Evolutionary conservation across 1,140 invertebrate species (phyloP), one percentile per base, ranked within the genome.

Genomic region (Dendroctonus valens): DNA sequence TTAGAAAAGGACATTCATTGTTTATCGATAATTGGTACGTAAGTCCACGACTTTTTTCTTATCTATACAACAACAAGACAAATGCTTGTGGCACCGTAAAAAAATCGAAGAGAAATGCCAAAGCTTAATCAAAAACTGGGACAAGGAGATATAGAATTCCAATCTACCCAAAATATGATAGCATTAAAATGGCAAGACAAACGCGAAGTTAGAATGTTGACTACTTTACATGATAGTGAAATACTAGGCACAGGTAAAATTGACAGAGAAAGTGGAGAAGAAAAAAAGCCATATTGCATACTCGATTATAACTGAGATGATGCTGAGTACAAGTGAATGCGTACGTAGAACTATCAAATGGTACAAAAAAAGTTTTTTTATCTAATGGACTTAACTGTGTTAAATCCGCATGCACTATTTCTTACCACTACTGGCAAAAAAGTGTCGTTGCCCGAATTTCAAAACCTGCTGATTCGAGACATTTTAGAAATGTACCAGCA

Each of bases 181-280:
- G 74, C 71, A 37, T 9, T 73, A 15, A 75, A 74, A 69, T 78
- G 75, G 75, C 40, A 58, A 44, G 75, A 77, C 60, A 65, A 70
- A 44, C 26, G 73, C 55, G 71, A 78, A 26, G 73, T 77, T 6
- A 15, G 42, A 39, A 76, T 77, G 73, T 53, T 78, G 11, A 65
- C 75, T 55, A 73, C 74, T 15, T 62, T 70, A 3, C 70, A 78
- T 72, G 57, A 53, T 7, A 59, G 57, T 50, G 41, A 64, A 62
- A 63, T 74, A 65, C 14, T 61, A 54, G 50, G 12, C 39, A 46
- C 69, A 14, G 48, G 15, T 50, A 73, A 75, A 68, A 67, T 49
- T 37, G 53, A 74, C 53, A 42, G 50, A 15, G 48, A 7, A 14
- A 75, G 67, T 9, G 61, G 66, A 46, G 65, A 74, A 46, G 65